These are phyloP conservation scores for Synanthedon vespiformis DNA, from an alignment of 2,888 invertebrate species.

Conservation along the genomic window DNA sequence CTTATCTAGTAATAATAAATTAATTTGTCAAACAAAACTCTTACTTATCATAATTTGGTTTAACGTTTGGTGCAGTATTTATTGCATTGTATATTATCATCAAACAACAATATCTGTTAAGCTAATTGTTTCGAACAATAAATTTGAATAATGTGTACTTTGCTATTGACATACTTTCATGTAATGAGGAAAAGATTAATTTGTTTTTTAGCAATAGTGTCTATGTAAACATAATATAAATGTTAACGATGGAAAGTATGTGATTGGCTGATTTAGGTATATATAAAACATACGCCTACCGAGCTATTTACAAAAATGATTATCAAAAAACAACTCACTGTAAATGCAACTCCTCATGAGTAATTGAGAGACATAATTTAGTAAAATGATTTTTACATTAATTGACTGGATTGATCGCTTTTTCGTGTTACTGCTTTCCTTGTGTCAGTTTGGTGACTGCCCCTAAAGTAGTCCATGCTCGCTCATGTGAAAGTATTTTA, in stretches of 20 bases:
- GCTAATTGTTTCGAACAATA: background rate
- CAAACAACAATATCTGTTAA: conserved; percentile 43
- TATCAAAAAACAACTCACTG: conserved; percentile 69
- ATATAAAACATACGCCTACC: background rate
- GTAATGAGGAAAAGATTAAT: background rate
- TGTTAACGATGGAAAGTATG: conserved; percentile 1
- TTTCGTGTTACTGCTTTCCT: conserved; percentile 73
- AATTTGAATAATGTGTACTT: conserved; percentile 10
- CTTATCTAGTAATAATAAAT: conserved; percentile 27
- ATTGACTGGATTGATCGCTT: conserved; percentile 73
- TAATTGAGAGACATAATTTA: conserved; percentile 39
- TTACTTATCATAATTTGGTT: conserved; percentile 56
- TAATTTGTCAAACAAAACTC: conserved; percentile 43
- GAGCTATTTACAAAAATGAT: conserved; percentile 24
- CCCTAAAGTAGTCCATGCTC: conserved; percentile 70
- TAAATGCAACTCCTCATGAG: conserved; percentile 41
- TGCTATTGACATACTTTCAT: conserved; percentile 36
- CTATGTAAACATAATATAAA: too few relatives aligned
- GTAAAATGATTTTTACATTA: conserved; percentile 54
- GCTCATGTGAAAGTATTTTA: conserved; percentile 63
- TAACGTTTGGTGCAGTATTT: conserved; percentile 68
- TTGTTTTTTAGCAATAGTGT: background rate
- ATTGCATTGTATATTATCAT: conserved; percentile 69
- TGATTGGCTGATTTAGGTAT: conserved; percentile 3
- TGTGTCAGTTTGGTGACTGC: conserved; percentile 72